Evolutionary conservation across 2,113 vertebrate species (phyloP).

Genomic region (Otocyon megalotis): DNA sequence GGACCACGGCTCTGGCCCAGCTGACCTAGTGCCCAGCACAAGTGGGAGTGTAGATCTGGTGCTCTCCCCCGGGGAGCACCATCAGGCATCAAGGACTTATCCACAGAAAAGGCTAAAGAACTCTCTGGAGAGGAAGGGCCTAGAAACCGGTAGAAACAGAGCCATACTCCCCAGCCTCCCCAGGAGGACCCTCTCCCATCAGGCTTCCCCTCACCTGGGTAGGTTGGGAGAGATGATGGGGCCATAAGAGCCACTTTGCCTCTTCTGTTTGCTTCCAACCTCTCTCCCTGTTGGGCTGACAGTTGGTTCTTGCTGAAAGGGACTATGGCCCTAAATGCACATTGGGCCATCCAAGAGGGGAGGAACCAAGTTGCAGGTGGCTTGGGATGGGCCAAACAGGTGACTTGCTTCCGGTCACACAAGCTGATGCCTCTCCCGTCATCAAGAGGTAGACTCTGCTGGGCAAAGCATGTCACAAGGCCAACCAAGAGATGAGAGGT

Average conservation of each 20-base stretch:
- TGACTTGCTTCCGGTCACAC: background rate
- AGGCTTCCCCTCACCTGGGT: background rate
- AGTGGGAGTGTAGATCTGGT: fast-evolving
- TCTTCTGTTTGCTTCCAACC: background rate
- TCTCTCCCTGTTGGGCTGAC: background rate
- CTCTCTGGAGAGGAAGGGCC: background rate
- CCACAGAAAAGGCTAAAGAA: background rate
- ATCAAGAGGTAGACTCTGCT: fast-evolving
- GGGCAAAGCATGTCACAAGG: background rate
- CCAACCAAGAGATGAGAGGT: background rate
- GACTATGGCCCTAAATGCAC: background rate
- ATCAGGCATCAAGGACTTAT: no score
- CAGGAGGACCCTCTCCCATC: fast-evolving
- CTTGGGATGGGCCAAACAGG: background rate
- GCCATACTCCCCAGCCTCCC: no score
- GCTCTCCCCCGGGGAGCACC: background rate
- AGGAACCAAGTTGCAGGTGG: background rate
- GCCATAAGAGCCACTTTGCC: background rate
- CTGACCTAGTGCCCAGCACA: background rate
- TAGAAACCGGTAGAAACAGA: background rate
- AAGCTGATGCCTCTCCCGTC: fast-evolving
- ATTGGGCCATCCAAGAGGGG: background rate
- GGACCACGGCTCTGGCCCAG: background rate
- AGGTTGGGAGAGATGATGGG: fast-evolving
- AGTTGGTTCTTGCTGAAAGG: background rate